A percentile compares a stretch with the other conserved stretches of the same genome.
phyloP scores from a whole-genome alignment of 2,888 invertebrate genomes.

The Brachylomia viminalis region DNA sequence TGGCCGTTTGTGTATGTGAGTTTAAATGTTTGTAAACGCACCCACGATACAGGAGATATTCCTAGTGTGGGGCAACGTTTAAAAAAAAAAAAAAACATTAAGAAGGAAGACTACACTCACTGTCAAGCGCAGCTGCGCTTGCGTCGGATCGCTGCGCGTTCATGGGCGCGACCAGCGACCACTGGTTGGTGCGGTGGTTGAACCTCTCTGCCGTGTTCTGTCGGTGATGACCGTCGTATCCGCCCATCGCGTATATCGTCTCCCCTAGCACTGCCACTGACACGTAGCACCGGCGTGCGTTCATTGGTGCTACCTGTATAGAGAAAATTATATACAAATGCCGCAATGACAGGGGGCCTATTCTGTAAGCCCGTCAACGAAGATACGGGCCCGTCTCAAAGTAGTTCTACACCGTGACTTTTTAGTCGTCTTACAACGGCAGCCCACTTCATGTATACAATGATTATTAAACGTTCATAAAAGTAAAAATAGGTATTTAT shows the following conservation, averaged over 20 bases:
- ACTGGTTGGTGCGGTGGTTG: slow-evolving; percentile 95
- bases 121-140: slow-evolving; percentile 96
- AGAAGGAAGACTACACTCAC: slow-evolving; percentile 76
- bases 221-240: slow-evolving; percentile 96
- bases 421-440: too few relatives aligned
- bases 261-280: slow-evolving; percentile 95
- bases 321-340: background rate
- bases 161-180: slow-evolving; percentile 97
- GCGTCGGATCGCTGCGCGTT: slow-evolving; percentile 97
- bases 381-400: too few relatives aligned
- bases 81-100: too few relatives aligned
- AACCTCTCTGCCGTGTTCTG: slow-evolving; percentile 97
- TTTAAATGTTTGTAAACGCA: too few relatives aligned
- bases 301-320: slow-evolving; percentile 95
- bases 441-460: too few relatives aligned
- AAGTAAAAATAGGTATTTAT: too few relatives aligned
- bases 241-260: slow-evolving; percentile 96
- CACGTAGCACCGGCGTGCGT: slow-evolving; percentile 96
- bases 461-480: too few relatives aligned
- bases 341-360: background rate
- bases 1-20: too few relatives aligned
- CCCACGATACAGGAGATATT: too few relatives aligned
- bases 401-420: too few relatives aligned
- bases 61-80: too few relatives aligned
- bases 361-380: too few relatives aligned